Conservation (phyloP, 2,888 invertebrate species). For the Tenthredo notha region DNA sequence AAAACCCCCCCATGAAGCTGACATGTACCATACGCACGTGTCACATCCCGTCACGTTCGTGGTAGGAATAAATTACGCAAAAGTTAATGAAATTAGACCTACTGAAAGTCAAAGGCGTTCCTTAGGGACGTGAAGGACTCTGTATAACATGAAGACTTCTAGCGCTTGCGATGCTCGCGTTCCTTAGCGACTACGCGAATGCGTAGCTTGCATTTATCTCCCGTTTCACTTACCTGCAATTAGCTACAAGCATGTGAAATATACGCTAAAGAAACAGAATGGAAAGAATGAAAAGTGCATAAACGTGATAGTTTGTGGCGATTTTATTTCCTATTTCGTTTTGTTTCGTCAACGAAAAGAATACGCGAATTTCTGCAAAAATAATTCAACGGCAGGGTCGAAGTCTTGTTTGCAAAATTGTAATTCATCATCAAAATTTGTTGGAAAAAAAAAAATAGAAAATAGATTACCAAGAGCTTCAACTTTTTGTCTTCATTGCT, state of each 20-base stretch:
- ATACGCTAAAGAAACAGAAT: neutral
- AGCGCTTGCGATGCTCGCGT: neutral
- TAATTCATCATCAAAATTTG: conserved; percentile 33
- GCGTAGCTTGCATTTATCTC: neutral
- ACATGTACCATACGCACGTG: conserved; percentile 14
- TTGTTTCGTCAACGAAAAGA: neutral
- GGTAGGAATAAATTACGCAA: conserved; percentile 26
- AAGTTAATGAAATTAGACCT: conserved; percentile 31
- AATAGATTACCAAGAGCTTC: neutral
- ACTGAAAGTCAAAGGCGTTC: neutral
- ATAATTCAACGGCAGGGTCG: neutral
- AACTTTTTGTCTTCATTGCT: conserved; percentile 13
- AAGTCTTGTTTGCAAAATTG: neutral
- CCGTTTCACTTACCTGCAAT: conserved; percentile 3
- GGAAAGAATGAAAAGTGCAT: neutral
- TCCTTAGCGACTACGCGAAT: conserved; percentile 12
- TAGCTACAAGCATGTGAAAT: neutral
- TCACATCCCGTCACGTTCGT: conserved; percentile 40
- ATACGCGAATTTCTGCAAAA: neutral
- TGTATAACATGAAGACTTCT: neutral
- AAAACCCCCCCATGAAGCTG: neutral
- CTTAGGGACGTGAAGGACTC: neutral
- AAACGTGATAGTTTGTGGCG: neutral
- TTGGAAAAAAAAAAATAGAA: neutral
- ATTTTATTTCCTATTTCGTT: neutral